Base-by-base conservation (phyloP, 2,797 vertebrate species). In the Sylvilagus floridanus region DNA sequence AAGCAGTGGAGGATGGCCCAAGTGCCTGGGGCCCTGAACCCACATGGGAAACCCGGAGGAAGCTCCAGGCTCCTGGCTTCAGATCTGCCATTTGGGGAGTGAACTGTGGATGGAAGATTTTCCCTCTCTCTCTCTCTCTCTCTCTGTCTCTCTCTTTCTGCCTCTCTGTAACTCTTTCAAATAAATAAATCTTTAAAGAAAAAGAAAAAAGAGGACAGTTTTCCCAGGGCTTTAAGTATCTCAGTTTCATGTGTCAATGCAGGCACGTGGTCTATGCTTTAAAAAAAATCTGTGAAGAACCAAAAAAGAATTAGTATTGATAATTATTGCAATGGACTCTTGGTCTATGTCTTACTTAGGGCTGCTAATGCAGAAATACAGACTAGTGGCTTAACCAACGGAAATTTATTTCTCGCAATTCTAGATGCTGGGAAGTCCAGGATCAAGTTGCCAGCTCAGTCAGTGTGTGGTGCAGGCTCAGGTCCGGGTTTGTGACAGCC, bases 401-500 rank as follows among this genome's bases (percentile, higher is more conserved):
- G n/a, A 78, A 66, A 22, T 75, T n/a, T 82, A 69, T 68, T 87
- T 68, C 37, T 86, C n/a, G 82, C 16, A 73, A 66, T 94, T 71
- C 30, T 22, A 24, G 77, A 50, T 17, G 30, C 17, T 35, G 9
- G 10, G 42, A 47, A 57, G 63, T 16, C 24, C n/a, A 60, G 69
- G 62, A 65, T 32, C 47, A 32, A 85, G 19, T 32, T 12, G 14
- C 32, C 5, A 16, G 60, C 35, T 73, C 47, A 84, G 13, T 12
- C 35, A 72, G 7, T 62, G 26, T 60, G 4, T 77, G 62, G 47
- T 54, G 11, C 30, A 26, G 17, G 9, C 19, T 76, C 14, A 32
- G 14, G 10, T 57, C 68, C 62, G 82, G 47, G 28, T 32, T 32
- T 65, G 22, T 73, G 50, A 52, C 22, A 21, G 3, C n/a, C 28